Percentiles rank a stretch among this genome's conserved stretches.
These are phyloP conservation scores for Xestobium rufovillosum DNA, from an alignment of 2,888 invertebrate species.

Conservation along the genomic window DNA sequence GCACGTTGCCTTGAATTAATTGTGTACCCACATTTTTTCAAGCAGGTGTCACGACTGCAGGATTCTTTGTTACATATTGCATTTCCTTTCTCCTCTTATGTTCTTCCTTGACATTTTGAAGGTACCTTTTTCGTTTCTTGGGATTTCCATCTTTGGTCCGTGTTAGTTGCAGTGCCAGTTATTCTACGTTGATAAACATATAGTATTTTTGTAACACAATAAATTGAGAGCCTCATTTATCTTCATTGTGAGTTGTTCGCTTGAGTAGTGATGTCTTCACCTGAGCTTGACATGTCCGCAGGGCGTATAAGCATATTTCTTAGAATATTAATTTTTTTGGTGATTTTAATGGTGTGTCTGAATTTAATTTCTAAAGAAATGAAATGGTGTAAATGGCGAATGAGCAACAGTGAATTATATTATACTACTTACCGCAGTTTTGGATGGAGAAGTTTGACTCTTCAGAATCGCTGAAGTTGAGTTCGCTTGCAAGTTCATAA, in stretches of 20 bases:
- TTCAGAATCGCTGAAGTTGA: not conserved
- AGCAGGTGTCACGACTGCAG: slow-evolving; percentile 3
- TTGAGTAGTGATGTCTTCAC: not conserved
- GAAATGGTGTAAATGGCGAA: not conserved
- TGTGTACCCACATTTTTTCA: slow-evolving; percentile 4
- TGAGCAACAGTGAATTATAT: not conserved
- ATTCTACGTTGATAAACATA: slow-evolving; percentile 3
- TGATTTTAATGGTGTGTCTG: not conserved
- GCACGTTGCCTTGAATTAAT: slow-evolving; percentile 4
- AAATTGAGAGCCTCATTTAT: not conserved
- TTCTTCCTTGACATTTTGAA: not conserved
- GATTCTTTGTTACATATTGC: slow-evolving; percentile 1
- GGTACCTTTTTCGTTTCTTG: slow-evolving; percentile 2
- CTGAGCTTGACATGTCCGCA: not conserved
- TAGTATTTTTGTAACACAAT: not conserved
- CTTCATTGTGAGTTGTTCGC: not conserved
- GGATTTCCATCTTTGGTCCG: slow-evolving; percentile 6
- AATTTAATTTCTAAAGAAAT: not conserved
- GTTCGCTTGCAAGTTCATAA: slow-evolving; percentile 1
- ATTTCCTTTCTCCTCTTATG: not conserved
- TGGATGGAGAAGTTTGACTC: not conserved
- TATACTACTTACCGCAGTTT: not conserved
- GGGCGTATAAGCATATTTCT: slow-evolving; percentile 3
- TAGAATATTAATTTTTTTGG: not conserved
- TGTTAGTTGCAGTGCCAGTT: not conserved